Evolutionary conservation across 1,140 invertebrate genomes (phyloP), one percentile per base, ranked within the genome.

Genomic region (Mercenaria mercenaria): DNA sequence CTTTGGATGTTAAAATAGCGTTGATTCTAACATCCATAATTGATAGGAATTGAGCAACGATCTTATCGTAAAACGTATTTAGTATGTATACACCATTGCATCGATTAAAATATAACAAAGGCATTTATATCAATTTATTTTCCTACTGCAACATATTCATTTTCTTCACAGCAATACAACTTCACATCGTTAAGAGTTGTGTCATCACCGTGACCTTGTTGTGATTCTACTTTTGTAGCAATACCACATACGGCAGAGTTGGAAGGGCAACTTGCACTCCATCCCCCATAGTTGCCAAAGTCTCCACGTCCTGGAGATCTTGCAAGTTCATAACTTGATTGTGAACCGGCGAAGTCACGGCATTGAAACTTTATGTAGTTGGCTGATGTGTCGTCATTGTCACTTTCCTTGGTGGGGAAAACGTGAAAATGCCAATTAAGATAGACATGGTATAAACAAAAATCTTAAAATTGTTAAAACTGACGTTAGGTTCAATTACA

Each of bases 211-310:
- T 29, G n/a, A 11, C 29, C 29, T 77, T 77, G 74, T 15, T 15
- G 13, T 2, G 74, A 6, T 52, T 77, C 74, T 20, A 77, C 34
- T 15, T 41, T 41, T 32, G 74, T 77, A 0, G 74, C 23, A 20
- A 77, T 18, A 4, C 74, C 74, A 52, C 74, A 77, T 6, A 77
- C 52, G 3, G 74, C 74, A 26, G 74, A 77, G 20, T 77, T 52
- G 15, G 18, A 1, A 50, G 41, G 41, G 18, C 74, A 77, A 29
- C 39, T 77, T 6, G 20, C 39, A 32, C 74, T 77, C 39, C 43
- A 77, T 6, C 34, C 43, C 26, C 74, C 74, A 77, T 50, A 77
- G 3, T 23, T 2, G 52, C 74, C 74, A 26, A 26, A 77, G 2
- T 34, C 4, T 11, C 74, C 74, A 29, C 8, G 43, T 26, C 41